phyloP scores from a whole-genome alignment of 2,113 vertebrate genomes.

The Orycteropus afer region DNA sequence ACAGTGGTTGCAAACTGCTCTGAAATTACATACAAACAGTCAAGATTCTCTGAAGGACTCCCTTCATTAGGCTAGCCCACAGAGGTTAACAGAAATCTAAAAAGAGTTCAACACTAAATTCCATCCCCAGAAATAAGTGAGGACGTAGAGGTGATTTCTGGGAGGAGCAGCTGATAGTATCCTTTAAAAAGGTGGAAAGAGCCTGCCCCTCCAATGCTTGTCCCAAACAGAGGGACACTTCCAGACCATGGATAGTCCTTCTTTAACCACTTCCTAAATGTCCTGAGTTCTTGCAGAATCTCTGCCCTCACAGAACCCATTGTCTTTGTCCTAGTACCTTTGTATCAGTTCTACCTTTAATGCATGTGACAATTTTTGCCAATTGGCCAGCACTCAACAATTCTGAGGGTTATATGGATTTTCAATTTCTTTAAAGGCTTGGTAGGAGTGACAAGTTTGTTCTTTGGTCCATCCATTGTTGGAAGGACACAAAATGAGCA shows the following conservation, averaged over 20 bases:
- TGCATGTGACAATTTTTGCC: neutral
- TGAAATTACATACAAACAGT: neutral
- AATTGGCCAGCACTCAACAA: neutral
- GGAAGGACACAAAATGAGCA: neutral
- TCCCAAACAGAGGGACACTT: neutral
- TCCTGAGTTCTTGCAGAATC: neutral
- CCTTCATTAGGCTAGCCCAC: neutral
- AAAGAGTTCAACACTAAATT: neutral
- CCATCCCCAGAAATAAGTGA: neutral
- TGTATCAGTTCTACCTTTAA: neutral
- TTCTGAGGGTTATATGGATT: neutral
- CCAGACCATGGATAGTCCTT: rapidly evolving
- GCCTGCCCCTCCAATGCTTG: neutral
- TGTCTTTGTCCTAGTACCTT: neutral
- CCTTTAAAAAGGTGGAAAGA: neutral
- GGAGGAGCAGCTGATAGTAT: neutral
- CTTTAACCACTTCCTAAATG: neutral
- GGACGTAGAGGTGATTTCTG: neutral
- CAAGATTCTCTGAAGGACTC: neutral
- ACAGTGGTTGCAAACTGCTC: rapidly evolving
- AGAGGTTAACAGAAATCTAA: neutral
- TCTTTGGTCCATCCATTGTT: neutral
- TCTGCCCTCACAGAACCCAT: neutral
- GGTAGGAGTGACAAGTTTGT: neutral
- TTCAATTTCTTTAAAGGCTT: neutral